phyloP scores from a whole-genome alignment of 1,140 invertebrate species.

The Maniola jurtina region DNA sequence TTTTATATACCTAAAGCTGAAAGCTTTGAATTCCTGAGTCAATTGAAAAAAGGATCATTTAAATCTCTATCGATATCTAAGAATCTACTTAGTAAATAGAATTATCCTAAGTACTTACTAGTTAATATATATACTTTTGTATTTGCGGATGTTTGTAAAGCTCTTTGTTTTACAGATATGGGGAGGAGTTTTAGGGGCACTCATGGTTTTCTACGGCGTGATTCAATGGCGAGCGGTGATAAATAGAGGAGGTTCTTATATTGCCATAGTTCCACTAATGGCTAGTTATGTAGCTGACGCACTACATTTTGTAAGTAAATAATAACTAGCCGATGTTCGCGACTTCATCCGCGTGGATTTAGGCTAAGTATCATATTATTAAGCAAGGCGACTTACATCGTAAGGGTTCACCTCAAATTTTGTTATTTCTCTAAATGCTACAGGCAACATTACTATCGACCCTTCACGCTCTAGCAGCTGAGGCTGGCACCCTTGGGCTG shows the following conservation, averaged over 20 bases:
- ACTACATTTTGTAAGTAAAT: constrained; percentile 61
- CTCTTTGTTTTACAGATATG: constrained; percentile 46
- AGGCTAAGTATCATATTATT: too few species aligned
- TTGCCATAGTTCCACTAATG: constrained; percentile 44
- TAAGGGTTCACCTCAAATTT: too few species aligned
- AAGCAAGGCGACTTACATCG: too few species aligned
- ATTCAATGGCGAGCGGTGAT: constrained; percentile 55
- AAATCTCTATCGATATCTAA: too few species aligned
- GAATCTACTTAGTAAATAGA: too few species aligned
- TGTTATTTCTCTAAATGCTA: constrained; percentile 1
- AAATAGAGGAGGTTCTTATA: constrained; percentile 47
- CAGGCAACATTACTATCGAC: constrained; percentile 54
- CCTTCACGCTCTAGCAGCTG: constrained; percentile 54
- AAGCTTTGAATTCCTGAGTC: too few species aligned
- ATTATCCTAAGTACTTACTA: too few species aligned
- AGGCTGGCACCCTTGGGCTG: constrained; percentile 54
- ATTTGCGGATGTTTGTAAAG: not conserved
- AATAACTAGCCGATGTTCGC: not conserved
- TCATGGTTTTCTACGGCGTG: constrained; percentile 45
- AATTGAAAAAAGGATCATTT: too few species aligned
- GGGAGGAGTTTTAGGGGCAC: constrained; percentile 47
- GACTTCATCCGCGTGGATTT: not conserved
- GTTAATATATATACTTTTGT: too few species aligned
- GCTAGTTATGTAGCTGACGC: constrained; percentile 48
- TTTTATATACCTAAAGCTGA: too few species aligned